Evolutionary conservation across 2,888 invertebrate genomes (phyloP), one percentile per base, ranked within the genome.

Genomic region (Ichneumoninae sp.): DNA sequence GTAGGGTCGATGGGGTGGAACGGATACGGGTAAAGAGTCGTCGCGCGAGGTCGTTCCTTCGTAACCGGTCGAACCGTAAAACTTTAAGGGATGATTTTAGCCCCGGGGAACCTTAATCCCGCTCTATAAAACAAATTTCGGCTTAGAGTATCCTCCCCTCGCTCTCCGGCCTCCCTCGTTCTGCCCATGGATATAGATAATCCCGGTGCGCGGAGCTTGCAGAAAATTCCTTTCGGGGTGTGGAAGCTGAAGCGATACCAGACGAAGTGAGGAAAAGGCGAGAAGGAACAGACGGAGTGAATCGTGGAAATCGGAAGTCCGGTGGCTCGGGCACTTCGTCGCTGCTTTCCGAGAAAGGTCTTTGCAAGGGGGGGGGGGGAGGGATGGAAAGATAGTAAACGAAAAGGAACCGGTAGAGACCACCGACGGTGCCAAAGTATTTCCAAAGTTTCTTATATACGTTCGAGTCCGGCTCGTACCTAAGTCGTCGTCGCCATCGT

Each of bases 371-470:
- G 10, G 6, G 57, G 22, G 65, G 40, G n/a, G 52, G 7, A 50
- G 72, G 65, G 80, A 54, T 19, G 0, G 30, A 30, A 30, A 74
- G 57, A 72, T 52, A 78, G 71, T 66, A 68, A 66, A 57, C 68
- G 65, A 79, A 78, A 68, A 76, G 79, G 82, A 74, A 76, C 81
- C 30, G 81, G 72, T 54, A 68, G 76, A 75, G 75, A 72, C 74
- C 62, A 78, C 68, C 74, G 69, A 74, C 80, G 71, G 78, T 84
- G 81, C 82, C 85, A 77, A 78, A 84, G 81, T 85, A 79, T 83
- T 80, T 75, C 78, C 82, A 76, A 86, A 84, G 71, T 86, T 88
- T 87, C 89, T 88, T 87, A 84, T 71, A 36, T 57, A 76, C 69
- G 66, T 57, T 84, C 84, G 80, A 82, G 81, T 13, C 83, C 82